phyloP scores from a whole-genome alignment of 2,797 vertebrate species.

The Telmatherina bonti region DNA sequence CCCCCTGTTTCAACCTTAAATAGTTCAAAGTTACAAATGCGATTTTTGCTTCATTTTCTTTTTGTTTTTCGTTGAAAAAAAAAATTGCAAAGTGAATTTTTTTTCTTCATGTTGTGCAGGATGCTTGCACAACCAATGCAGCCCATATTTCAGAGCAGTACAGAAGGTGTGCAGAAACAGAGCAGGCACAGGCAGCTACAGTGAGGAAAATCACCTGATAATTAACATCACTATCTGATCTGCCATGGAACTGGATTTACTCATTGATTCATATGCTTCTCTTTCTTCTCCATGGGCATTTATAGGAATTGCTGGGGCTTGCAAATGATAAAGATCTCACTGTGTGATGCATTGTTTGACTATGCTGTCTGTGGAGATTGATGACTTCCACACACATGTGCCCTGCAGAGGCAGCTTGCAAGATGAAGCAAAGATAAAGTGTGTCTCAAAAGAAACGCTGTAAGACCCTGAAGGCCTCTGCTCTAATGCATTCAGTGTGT shows the following conservation, averaged over 20 bases:
- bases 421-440: constrained; percentile 16
- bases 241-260: constrained; percentile 12
- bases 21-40: no score
- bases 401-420: constrained; percentile 23
- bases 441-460: background rate
- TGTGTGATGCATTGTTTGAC: constrained; percentile 29
- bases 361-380: constrained; percentile 20
- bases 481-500: background rate
- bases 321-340: constrained; percentile 59
- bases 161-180: background rate
- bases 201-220: background rate
- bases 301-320: constrained; percentile 49
- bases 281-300: constrained; percentile 16
- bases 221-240: constrained; percentile 42
- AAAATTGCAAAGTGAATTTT: background rate
- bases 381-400: constrained; percentile 32
- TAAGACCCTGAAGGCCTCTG: background rate
- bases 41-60: background rate
- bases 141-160: background rate
- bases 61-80: background rate
- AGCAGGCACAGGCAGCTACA: background rate
- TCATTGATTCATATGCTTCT: constrained; percentile 9
- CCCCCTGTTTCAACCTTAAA: background rate
- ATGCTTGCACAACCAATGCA: background rate
- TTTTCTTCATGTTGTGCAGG: background rate